Evolutionary conservation across 2,113 vertebrate genomes (phyloP).

Genomic region (Cisticola juncidis): DNA sequence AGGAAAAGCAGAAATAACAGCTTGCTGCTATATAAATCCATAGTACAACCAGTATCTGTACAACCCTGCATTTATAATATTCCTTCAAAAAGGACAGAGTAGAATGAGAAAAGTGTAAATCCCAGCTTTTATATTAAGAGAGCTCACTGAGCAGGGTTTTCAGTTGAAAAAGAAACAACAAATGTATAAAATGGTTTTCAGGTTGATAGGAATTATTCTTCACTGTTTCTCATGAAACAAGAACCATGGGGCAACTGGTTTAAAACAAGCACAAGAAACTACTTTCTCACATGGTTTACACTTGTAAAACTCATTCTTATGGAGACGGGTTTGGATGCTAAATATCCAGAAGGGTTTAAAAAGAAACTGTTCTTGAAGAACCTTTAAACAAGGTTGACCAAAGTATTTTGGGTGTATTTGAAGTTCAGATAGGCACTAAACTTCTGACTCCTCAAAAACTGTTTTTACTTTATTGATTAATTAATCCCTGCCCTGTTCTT

Average conservation of each 20-base stretch:
- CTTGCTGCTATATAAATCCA: background rate
- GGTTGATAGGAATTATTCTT: background rate
- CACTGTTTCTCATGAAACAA: background rate
- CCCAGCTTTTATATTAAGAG: background rate
- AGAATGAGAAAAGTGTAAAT: background rate
- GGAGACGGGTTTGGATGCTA: background rate
- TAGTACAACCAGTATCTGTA: background rate
- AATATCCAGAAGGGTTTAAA: background rate
- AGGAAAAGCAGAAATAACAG: constrained; percentile 27
- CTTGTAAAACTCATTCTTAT: background rate
- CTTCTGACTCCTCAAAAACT: background rate
- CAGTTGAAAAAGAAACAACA: background rate
- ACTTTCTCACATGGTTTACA: background rate
- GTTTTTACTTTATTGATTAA: background rate
- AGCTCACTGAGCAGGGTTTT: background rate
- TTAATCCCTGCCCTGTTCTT: background rate
- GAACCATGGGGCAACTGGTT: background rate
- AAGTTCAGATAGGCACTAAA: background rate
- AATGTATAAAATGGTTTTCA: background rate
- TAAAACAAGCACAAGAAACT: background rate
- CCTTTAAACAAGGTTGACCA: background rate
- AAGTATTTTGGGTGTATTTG: background rate
- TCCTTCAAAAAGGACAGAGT: background rate
- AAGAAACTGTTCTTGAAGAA: background rate
- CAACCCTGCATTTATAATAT: background rate